Percentiles rank a stretch among this genome's conserved stretches.
Conservation (phyloP, 1,140 invertebrate genomes). For the Pseudachorutes palmiensis region DNA sequence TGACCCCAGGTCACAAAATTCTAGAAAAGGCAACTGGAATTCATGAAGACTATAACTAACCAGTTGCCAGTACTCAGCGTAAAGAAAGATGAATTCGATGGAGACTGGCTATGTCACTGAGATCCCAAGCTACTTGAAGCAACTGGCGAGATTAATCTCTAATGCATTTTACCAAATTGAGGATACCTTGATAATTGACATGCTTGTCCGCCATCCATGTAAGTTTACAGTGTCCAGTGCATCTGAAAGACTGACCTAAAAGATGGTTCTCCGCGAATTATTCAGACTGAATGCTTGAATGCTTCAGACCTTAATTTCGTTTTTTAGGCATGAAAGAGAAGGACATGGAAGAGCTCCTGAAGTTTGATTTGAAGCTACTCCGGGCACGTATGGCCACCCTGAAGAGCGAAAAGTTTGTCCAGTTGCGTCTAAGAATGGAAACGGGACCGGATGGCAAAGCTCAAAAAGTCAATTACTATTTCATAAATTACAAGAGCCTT, state of each 20-base stretch:
- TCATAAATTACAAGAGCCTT: constrained; percentile 94
- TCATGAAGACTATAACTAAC: too few relatives aligned
- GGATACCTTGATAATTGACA: constrained; percentile 87
- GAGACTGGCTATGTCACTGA: constrained; percentile 50
- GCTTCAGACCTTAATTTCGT: too few relatives aligned
- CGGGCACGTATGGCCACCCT: constrained; percentile 74
- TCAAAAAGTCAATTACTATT: constrained; percentile 95
- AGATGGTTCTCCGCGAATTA: too few relatives aligned
- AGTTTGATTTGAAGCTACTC: constrained; percentile 91
- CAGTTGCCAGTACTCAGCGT: neutral
- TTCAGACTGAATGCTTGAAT: too few relatives aligned
- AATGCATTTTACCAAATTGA: constrained; percentile 88
- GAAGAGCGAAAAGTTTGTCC: constrained; percentile 88
- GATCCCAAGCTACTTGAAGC: constrained; percentile 80
- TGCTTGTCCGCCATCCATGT: constrained; percentile 88
- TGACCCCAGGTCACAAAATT: too few relatives aligned
- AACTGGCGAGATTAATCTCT: constrained; percentile 78
- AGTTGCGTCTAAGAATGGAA: constrained; percentile 86
- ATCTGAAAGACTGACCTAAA: too few relatives aligned
- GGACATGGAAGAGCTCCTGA: constrained; percentile 84
- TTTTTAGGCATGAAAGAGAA: constrained; percentile 85
- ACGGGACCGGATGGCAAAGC: constrained; percentile 91
- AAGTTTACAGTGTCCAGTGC: constrained; percentile 40
- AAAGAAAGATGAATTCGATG: neutral
- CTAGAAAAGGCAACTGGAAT: neutral